phyloP scores from a whole-genome alignment of 2,888 invertebrate species.

The Dorcus hopei region DNA sequence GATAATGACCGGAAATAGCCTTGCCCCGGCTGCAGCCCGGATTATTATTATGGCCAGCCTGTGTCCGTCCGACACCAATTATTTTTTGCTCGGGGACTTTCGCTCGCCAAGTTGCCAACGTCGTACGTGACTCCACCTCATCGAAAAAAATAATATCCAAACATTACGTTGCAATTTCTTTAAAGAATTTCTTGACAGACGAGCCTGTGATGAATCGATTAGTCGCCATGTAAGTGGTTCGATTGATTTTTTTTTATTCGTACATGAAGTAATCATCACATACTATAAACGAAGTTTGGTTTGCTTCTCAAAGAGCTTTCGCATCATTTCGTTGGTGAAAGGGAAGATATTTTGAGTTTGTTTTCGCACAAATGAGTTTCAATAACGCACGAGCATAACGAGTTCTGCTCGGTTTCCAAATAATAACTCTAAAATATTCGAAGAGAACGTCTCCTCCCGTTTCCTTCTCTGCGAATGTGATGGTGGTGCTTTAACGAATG shows the following conservation, averaged over 20 bases:
- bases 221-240: no score
- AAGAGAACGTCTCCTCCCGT: background rate
- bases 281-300: no score
- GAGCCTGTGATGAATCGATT: no score
- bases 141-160: background rate
- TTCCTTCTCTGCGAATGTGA: background rate
- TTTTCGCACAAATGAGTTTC: background rate
- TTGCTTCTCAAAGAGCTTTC: no score
- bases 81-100: background rate
- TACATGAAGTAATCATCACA: no score
- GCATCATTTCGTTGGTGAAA: no score
- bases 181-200: background rate
- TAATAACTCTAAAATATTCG: background rate
- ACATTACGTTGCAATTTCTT: background rate
- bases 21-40: background rate
- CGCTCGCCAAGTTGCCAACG: background rate
- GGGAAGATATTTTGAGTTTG: background rate
- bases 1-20: slow-evolving; percentile 2
- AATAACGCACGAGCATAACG: background rate
- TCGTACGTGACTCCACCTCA: background rate
- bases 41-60: background rate
- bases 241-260: no score
- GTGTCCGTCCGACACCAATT: background rate
- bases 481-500: slow-evolving; percentile 11
- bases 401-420: background rate